These are phyloP conservation scores for Ormia ochracea DNA, from an alignment of 2,888 invertebrate genomes.

Conservation along the genomic window DNA sequence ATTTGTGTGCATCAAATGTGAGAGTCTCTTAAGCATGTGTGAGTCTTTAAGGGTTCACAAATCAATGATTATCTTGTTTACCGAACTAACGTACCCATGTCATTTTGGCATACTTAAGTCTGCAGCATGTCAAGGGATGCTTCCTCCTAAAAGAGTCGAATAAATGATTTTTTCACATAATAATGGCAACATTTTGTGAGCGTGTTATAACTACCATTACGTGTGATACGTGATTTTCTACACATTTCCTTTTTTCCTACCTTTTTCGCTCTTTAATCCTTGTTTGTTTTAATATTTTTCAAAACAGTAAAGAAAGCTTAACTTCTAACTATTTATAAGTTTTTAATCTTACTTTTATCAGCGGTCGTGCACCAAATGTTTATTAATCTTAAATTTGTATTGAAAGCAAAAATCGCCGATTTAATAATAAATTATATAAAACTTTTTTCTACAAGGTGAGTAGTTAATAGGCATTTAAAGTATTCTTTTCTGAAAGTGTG, in stretches of 20 bases:
- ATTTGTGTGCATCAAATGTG: too few species aligned
- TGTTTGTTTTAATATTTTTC: not conserved
- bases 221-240: conserved; percentile 54
- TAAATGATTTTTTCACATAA: conserved; percentile 36
- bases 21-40: not conserved
- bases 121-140: not conserved
- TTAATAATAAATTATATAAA: not conserved
- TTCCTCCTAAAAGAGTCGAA: not conserved
- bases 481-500: too few species aligned
- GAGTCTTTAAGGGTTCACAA: not conserved
- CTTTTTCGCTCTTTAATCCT: not conserved
- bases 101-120: not conserved
- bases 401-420: not conserved
- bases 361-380: not conserved
- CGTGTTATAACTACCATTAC: conserved; percentile 55
- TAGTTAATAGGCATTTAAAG: too few species aligned
- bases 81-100: not conserved
- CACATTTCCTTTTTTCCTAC: not conserved
- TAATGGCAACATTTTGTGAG: conserved; percentile 47
- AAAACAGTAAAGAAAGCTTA: not conserved
- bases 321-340: not conserved
- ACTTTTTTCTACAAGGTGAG: too few species aligned
- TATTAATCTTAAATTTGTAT: not conserved
- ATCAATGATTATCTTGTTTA: not conserved
- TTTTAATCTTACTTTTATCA: not conserved